phyloP scores from a whole-genome alignment of 2,888 invertebrate genomes.

The Chrysotoxum bicinctum region DNA sequence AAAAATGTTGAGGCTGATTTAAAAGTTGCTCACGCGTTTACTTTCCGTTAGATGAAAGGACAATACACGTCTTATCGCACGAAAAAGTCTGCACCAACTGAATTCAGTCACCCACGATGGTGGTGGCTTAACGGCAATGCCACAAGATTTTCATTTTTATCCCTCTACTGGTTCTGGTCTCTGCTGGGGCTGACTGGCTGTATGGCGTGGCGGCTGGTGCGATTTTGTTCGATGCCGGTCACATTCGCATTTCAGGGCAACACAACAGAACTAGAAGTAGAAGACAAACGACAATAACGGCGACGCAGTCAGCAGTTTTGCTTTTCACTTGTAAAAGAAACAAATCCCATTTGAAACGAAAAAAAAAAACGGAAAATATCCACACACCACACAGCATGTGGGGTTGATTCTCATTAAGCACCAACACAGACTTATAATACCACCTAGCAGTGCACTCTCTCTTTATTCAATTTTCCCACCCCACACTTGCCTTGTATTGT shows the following conservation, averaged over 20 bases:
- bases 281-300: slow-evolving; percentile 50
- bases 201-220: neutral
- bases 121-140: slow-evolving; percentile 66
- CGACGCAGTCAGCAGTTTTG: slow-evolving; percentile 56
- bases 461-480: neutral
- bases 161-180: slow-evolving; percentile 18
- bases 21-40: slow-evolving; percentile 50
- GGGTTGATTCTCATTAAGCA: slow-evolving; percentile 55
- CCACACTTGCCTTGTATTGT: neutral
- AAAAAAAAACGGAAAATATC: neutral
- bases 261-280: neutral
- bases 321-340: slow-evolving; percentile 51
- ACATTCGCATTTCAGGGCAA: slow-evolving; percentile 41
- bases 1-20: neutral
- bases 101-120: slow-evolving; percentile 73
- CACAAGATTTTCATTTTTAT: slow-evolving; percentile 71
- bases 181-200: neutral
- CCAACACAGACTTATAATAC: slow-evolving; percentile 40
- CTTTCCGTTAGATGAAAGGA: slow-evolving; percentile 35
- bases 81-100: slow-evolving; percentile 73
- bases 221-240: slow-evolving; percentile 57
- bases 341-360: neutral
- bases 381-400: slow-evolving; percentile 22
- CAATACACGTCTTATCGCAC: slow-evolving; percentile 72
- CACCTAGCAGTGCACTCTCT: slow-evolving; percentile 45